Evolutionary conservation across 2,888 invertebrate genomes (phyloP), one percentile per base, ranked within the genome.

Genomic region (Polymixis lichenea): DNA sequence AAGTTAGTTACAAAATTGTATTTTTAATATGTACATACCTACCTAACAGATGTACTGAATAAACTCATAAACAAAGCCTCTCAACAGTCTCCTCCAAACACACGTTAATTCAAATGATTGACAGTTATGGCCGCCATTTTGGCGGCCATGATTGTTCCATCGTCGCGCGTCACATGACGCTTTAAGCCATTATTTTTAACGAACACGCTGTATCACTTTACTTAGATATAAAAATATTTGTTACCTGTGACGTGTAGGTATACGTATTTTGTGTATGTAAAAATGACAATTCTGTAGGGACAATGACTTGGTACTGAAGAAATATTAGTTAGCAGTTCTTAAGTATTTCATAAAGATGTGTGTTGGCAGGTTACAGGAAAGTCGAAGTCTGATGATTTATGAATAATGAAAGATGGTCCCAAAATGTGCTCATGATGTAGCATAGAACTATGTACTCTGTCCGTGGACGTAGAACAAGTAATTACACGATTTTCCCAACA

Each of bases 181-280:
- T 84, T 86, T 75, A 86, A 83, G 78, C 82, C 88, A 88, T 88
- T 88, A 88, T 88, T 88, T 87, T 84, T 88, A 88, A 88, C 88
- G 88, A 88, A 86, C 73, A 61, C 75, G 60, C 49, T 82, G 75
- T 80, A 87, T 87, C 86, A 78, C 67, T 68, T 88, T 83, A 77
- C 85, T 76, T 64, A 70, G 65, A 82, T 55, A 74, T 87, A 75
- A 86, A 77, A 76, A 78, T 72, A 46, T 72, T 75, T 78, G 75
- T 71, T 74, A 78, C 74, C 61, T 68, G 38, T 38, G 66, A 72
- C 58, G n/a, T n/a, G n/a, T n/a, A 38, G 19, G 49, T 61, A n/a
- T 32, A 32, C 13, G 32, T 72, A 55, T 38, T 72, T 69, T 51
- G 56, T 68, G 4, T 66, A 49, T n/a, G 58, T 74, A 67, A 67